Percentiles rank a stretch among this genome's conserved stretches.
Evolutionary conservation across 2,113 vertebrate species (phyloP).

Genomic region (Mohoua ochrocephala): DNA sequence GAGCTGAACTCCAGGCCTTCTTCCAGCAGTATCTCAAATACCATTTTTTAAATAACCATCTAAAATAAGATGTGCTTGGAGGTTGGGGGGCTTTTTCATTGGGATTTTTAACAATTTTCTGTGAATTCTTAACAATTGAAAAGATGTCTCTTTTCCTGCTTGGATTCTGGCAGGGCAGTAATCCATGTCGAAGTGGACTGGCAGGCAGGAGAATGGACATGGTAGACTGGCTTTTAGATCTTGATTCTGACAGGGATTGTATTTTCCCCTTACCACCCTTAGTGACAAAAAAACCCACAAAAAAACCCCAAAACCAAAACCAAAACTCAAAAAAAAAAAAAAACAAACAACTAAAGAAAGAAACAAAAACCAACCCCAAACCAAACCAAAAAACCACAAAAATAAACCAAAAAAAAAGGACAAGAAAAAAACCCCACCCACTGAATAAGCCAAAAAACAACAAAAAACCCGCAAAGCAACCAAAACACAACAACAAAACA

Average conservation of each 20-base stretch:
- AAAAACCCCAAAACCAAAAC: no score
- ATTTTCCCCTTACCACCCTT: neutral
- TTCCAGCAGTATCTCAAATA: neutral
- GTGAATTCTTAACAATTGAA: neutral
- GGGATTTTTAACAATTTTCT: neutral
- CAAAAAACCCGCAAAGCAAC: neutral
- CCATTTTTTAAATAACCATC: neutral
- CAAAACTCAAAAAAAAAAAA: no score
- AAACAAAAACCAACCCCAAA: no score
- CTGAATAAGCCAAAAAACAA: accelerated
- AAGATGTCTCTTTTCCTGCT: neutral
- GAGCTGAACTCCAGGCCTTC: neutral
- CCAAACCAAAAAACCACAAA: neutral
- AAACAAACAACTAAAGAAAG: no score
- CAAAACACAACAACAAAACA: neutral
- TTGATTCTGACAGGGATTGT: neutral
- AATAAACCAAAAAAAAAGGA: neutral
- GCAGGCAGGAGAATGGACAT: neutral
- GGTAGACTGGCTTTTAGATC: neutral
- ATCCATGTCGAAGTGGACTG: neutral
- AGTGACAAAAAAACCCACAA: neutral
- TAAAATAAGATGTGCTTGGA: neutral
- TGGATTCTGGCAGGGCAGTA: neutral
- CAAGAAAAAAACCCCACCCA: accelerated
- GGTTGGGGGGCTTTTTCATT: accelerated